Evolutionary conservation across 1,140 invertebrate species (phyloP), one percentile per base, ranked within the genome.

Genomic region (Belonocnema kinseyi): DNA sequence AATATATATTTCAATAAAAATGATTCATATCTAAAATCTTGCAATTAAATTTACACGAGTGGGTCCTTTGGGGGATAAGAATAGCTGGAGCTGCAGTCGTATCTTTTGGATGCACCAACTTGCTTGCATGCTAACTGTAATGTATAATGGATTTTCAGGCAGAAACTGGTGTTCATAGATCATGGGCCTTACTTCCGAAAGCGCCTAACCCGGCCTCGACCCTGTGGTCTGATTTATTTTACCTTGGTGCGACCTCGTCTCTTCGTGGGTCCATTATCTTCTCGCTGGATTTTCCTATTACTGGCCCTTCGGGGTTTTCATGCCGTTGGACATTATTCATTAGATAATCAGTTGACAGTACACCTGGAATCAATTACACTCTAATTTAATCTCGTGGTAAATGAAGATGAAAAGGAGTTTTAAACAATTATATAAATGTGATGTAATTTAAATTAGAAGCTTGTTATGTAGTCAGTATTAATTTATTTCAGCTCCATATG

Each of bases 71-170:
- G 11, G 13, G 26, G 61, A 66, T 66, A 66, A 66, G 61, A 66
- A 66, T 21, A 40, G 61, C 61, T 16, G 0, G 21, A 61, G 17
- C 6, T 17, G 21, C 26, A 21, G 14, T 6, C 11, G 56, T 61
- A 61, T 61, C 58, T 61, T 61, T 33, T 21, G 19, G 13, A 61
- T 14, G 19, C 26, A 66, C 40, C 26, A 56, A 56, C 19, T 10
- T 56, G 12, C 17, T 17, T 19, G 14, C 26, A 33, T 40, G n/a
- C 16, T 56, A 46, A 56, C 19, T 83, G 83, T 85, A 87, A 88
- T 90, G 88, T 89, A 90, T 90, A 89, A 89, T 87, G 82, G 85
- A 90, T 89, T 89, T 90, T 89, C 88, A 82, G 85, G 80, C 87
- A 88, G 88, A 89, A 88, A 84, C 72, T 85, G 82, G 82, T 84